Evolutionary conservation across 2,888 invertebrate species (phyloP), one percentile per base, ranked within the genome.

Genomic region (Pediacus dermestoides): DNA sequence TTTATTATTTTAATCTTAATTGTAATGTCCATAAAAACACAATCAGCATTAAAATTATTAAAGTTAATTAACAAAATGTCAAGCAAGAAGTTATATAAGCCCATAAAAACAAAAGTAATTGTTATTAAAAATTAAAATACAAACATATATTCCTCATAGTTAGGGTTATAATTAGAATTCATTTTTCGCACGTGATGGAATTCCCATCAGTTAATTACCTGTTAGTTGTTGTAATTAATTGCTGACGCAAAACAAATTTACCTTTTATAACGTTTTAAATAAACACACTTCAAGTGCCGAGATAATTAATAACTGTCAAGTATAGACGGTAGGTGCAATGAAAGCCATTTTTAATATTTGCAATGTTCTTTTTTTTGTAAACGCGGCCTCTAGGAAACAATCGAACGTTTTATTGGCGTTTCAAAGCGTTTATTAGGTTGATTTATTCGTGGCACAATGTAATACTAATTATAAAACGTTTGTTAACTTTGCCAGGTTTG

Each of bases 251-350:
- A 39, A 34, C 28, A 21, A 39, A 39, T 34, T 34, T 23, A 25
- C 39, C 30, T 34, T 34, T 39, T 30, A 21, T 14, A 13, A 23
- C 9, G 21, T 34, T 28, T 39, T 39, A 28, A 34, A 34, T 31
- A 37, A 37, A 37, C 30, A 37, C 12, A 37, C 37, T 13, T 11
- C 16, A 16, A 8, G 26, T 12, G 6, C 7, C 23, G 34, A 22
- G 30, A 39, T 21, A 30, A 39, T 39, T 39, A 39, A 39, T 39
- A 34, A 25, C 30, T 30, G 34, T 39, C 39, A 39, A 21, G 6
- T 13, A n/a, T 7, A 14, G 14, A 3, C n/a, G 11, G 28, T 13
- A 28, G 28, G 28, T 28, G 28, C 10, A 28, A 14, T 10, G 28
- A 13, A 28, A 28, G 28, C 28, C 11, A 26, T 28, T n/a, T n/a